Percentiles rank a stretch among this genome's conserved stretches.
Evolutionary conservation across 30 jellyfish, hydroid and myxozoan species (phyloP).

Genomic region (Cassiopea xamachana): DNA sequence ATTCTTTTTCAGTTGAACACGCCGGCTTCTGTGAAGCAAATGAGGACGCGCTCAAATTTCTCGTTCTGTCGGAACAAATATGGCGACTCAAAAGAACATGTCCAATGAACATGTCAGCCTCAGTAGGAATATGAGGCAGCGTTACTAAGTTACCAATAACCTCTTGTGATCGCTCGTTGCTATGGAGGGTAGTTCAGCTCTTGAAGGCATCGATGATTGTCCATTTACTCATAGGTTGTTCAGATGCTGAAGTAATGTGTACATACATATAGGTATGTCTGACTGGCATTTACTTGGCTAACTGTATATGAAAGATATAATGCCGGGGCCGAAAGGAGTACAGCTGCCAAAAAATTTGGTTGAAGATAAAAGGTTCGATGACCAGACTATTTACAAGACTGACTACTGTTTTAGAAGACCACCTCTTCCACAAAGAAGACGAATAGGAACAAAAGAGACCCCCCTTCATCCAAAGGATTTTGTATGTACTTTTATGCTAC

Average conservation of each 20-base stretch:
- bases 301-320: neutral
- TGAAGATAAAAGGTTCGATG: constrained; percentile 23
- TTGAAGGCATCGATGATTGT: neutral
- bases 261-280: too few relatives aligned
- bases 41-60: neutral
- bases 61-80: too few relatives aligned
- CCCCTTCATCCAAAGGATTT: constrained; percentile 39
- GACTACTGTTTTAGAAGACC: constrained; percentile 48
- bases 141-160: constrained; percentile 25
- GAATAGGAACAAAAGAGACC: constrained; percentile 43
- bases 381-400: constrained; percentile 45
- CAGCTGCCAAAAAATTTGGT: constrained; percentile 44
- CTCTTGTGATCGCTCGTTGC: constrained; percentile 28
- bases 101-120: neutral
- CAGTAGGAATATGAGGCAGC: neutral
- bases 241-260: too few relatives aligned
- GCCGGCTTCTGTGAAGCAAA: neutral
- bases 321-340: constrained; percentile 42
- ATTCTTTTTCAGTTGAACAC: neutral
- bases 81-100: too few relatives aligned
- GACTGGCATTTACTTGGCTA: too few relatives aligned
- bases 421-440: constrained; percentile 29
- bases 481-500: constrained; percentile 1
- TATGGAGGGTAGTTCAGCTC: neutral
- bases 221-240: neutral